phyloP scores from a whole-genome alignment of 37 sponge, comb jelly and placozoan species.

The Lycopodina hypogea region DNA sequence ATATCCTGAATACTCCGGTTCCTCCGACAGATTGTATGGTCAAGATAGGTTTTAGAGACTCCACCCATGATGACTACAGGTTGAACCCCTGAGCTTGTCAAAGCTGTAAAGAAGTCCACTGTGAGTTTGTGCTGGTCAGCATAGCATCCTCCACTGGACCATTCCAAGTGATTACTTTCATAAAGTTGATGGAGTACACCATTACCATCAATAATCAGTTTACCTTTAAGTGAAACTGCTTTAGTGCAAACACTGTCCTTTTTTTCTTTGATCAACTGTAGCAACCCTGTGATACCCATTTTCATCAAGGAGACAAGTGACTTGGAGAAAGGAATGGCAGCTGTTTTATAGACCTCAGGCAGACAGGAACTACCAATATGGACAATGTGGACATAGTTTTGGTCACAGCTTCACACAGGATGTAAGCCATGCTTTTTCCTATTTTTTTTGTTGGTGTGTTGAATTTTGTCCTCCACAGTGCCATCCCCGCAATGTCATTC shows the following conservation, averaged over 20 bases:
- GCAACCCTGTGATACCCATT: background rate
- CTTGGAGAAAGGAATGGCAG: too few relatives aligned
- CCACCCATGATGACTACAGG: constrained; percentile 8
- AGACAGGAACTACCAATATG: too few relatives aligned
- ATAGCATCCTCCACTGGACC: constrained; percentile 12
- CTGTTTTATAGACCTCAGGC: too few relatives aligned
- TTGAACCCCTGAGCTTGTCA: background rate
- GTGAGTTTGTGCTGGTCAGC: background rate
- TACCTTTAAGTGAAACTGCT: background rate
- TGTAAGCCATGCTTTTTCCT: too few relatives aligned
- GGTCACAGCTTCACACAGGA: too few relatives aligned
- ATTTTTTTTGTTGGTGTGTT: too few relatives aligned
- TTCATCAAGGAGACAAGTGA: too few relatives aligned
- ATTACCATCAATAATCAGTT: background rate
- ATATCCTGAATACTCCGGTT: background rate
- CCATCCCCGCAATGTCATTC: too few relatives aligned
- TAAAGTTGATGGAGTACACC: constrained; percentile 5
- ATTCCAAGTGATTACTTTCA: background rate
- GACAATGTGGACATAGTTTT: too few relatives aligned
- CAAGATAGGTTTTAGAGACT: background rate
- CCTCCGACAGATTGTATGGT: background rate
- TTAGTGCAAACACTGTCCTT: background rate
- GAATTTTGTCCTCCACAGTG: too few relatives aligned
- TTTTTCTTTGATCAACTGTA: background rate
- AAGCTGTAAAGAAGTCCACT: background rate